Percentiles rank a stretch among this genome's conserved stretches.
phyloP scores from a whole-genome alignment of 1,140 invertebrate species.

The Drosophila auraria region DNA sequence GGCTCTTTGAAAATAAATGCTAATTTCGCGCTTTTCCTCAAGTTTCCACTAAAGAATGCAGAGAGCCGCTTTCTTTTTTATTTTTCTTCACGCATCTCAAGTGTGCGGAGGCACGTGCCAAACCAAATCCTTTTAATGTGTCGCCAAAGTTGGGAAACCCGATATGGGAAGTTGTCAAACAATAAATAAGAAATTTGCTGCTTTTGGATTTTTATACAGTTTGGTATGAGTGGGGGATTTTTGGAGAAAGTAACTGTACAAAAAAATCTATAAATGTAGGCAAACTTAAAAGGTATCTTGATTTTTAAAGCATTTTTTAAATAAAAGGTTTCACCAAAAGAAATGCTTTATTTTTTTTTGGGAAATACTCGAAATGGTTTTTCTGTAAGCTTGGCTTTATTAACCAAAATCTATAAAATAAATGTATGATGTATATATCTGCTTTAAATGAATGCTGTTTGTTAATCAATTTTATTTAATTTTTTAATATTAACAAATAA shows the following conservation, averaged over 20 bases:
- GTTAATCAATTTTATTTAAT: no score
- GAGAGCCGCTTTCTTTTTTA: constrained; percentile 22
- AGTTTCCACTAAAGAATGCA: constrained; percentile 57
- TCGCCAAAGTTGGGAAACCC: constrained; percentile 57
- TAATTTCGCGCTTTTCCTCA: constrained; percentile 68
- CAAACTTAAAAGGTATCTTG: no score
- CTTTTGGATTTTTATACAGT: neutral
- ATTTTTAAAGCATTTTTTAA: neutral
- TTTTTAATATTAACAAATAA: no score
- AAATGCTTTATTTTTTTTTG: neutral
- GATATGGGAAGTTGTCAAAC: constrained; percentile 34
- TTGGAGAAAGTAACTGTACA: neutral
- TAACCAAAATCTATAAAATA: no score
- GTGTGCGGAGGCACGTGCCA: constrained; percentile 59
- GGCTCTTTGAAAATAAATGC: constrained; percentile 70
- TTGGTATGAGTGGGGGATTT: neutral
- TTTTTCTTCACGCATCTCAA: constrained; percentile 24
- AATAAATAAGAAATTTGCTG: constrained; percentile 14
- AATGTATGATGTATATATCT: no score
- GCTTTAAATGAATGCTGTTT: no score
- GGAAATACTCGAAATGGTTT: no score
- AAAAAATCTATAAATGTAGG: neutral
- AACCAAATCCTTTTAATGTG: constrained; percentile 79
- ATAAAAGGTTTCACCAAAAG: neutral
- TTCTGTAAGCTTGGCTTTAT: no score